These are phyloP conservation scores for Mormyrus hasselquistii DNA, from an alignment of 2,797 vertebrate genomes.

Conservation along the genomic window DNA sequence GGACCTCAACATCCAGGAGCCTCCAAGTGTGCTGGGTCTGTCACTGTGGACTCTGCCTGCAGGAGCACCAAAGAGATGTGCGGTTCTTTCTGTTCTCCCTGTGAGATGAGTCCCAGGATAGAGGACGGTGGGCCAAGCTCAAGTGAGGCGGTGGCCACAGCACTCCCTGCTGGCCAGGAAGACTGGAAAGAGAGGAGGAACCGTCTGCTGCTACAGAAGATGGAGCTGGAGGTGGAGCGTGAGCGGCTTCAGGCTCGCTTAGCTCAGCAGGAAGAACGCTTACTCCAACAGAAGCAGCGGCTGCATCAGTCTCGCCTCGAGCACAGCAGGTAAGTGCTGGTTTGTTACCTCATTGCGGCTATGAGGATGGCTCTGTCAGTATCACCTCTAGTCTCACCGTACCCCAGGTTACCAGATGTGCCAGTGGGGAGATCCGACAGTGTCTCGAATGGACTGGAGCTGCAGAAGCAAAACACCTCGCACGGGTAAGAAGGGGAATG, in stretches of 20 bases:
- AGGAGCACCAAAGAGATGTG: slow-evolving; percentile 5
- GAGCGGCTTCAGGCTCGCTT: slow-evolving; percentile 78
- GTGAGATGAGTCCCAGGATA: slow-evolving; percentile 22
- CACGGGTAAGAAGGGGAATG: neutral
- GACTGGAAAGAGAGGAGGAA: slow-evolving; percentile 75
- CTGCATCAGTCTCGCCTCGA: slow-evolving; percentile 68
- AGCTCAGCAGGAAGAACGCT: slow-evolving; percentile 77
- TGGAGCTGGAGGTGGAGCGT: slow-evolving; percentile 84
- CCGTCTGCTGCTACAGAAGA: slow-evolving; percentile 82
- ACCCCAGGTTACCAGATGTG: slow-evolving; percentile 44
- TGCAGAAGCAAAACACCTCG: neutral
- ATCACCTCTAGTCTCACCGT: neutral
- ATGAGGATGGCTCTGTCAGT: neutral
- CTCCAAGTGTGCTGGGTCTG: neutral
- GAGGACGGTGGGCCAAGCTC: slow-evolving; percentile 14
- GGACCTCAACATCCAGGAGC: neutral
- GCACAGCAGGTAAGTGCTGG: slow-evolving; percentile 63
- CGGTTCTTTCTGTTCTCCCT: slow-evolving; percentile 24
- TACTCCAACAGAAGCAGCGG: slow-evolving; percentile 75
- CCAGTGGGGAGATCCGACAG: slow-evolving; percentile 38
- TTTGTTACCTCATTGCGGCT: neutral
- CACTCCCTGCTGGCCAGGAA: slow-evolving; percentile 47
- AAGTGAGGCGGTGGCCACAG: slow-evolving; percentile 35
- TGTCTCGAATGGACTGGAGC: slow-evolving; percentile 21
- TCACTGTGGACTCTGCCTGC: no score